Evolutionary conservation across 2,113 vertebrate genomes (phyloP).

Genomic region (Pyrgilauda ruficollis): DNA sequence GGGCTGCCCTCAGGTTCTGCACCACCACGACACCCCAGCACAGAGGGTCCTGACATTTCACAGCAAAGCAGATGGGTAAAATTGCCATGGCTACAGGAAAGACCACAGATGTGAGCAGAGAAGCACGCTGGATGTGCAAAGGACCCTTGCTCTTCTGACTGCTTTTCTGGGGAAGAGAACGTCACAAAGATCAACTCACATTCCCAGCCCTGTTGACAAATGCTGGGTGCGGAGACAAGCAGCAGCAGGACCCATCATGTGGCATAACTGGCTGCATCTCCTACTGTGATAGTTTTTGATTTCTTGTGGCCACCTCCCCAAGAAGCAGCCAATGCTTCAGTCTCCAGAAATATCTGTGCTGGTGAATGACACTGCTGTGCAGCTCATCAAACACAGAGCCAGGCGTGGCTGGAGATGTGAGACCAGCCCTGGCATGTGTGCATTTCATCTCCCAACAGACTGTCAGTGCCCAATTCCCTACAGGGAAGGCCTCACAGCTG

Average conservation of each 20-base stretch:
- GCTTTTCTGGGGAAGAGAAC: background rate
- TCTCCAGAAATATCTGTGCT: background rate
- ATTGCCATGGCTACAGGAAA: background rate
- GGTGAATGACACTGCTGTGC: fast-evolving
- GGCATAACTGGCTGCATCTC: background rate
- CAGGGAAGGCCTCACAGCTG: background rate
- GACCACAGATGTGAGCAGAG: background rate
- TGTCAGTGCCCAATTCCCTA: background rate
- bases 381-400: background rate
- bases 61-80: background rate
- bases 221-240: background rate
- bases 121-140: background rate
- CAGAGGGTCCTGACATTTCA: background rate
- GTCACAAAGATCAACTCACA: background rate
- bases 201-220: background rate
- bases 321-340: background rate
- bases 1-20: background rate
- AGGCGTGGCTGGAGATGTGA: background rate
- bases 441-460: background rate
- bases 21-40: fast-evolving
- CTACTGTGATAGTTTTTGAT: background rate
- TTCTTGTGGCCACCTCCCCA: background rate
- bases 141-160: background rate
- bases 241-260: background rate
- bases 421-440: background rate